These are phyloP conservation scores for Sceloporus undulatus DNA, from an alignment of 2,113 vertebrate genomes.

Conservation along the genomic window DNA sequence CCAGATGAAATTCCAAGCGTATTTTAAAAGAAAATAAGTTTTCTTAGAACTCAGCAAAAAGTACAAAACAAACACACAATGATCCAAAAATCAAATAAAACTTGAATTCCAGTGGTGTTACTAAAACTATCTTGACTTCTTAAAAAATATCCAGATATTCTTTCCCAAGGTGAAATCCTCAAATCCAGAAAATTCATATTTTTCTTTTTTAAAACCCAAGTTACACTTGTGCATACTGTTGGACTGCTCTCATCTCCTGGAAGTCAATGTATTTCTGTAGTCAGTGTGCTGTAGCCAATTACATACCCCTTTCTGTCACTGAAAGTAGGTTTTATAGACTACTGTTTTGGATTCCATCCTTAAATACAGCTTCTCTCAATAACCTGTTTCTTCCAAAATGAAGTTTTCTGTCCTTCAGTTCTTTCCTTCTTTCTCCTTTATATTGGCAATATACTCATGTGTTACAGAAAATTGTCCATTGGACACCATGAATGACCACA, in stretches of 20 bases:
- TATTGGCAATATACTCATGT: not conserved
- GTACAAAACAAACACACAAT: not conserved
- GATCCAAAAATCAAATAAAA: not conserved
- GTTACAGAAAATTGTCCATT: not conserved
- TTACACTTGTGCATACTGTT: too few species aligned
- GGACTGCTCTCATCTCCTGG: too few species aligned
- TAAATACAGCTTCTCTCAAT: too few species aligned
- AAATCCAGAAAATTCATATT: not conserved
- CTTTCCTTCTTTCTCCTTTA: not conserved
- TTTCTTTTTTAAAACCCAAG: not conserved
- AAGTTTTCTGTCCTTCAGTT: not conserved
- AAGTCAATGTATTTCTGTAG: too few species aligned
- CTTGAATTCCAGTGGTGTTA: too few species aligned
- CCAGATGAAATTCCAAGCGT: not conserved
- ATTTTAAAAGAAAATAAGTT: not conserved
- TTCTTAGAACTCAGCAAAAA: not conserved
- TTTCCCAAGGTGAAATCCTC: not conserved
- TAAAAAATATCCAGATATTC: not conserved
- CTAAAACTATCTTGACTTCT: not conserved
- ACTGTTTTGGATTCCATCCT: too few species aligned
- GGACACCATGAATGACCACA: not conserved
- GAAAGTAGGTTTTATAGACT: too few species aligned
- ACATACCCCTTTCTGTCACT: too few species aligned
- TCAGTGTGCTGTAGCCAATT: too few species aligned
- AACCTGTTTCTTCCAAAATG: not conserved